phyloP scores from a whole-genome alignment of 2,113 vertebrate species.

The Australoheros scitulus region DNA sequence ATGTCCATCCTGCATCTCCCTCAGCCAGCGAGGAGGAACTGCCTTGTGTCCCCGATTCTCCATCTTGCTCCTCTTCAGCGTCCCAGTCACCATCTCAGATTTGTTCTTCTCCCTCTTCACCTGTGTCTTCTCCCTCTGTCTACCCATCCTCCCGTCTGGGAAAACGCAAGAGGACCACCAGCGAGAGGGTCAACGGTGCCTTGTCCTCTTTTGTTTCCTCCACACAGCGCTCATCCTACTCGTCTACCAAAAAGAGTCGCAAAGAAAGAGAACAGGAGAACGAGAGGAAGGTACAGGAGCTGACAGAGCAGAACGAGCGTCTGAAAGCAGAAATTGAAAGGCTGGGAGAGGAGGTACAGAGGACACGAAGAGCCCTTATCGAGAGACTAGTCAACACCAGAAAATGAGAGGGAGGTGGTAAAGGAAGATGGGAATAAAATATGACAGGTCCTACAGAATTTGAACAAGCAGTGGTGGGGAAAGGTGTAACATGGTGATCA shows the following conservation, averaged over 20 bases:
- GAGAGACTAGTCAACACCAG: conserved; percentile 88
- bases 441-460: conserved; percentile 54
- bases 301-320: conserved; percentile 88
- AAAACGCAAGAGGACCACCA: conserved; percentile 76
- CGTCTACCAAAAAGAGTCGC: conserved; percentile 83
- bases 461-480: conserved; percentile 53
- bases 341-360: conserved; percentile 88
- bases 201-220: conserved; percentile 68
- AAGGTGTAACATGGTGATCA: conserved; percentile 47
- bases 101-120: conserved; percentile 80
- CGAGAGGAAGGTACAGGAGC: conserved; percentile 86
- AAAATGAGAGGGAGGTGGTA: conserved; percentile 64
- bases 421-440: conserved; percentile 29
- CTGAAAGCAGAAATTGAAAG: conserved; percentile 87
- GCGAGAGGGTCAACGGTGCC: conserved; percentile 62
- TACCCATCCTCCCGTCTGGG: conserved; percentile 70
- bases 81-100: conserved; percentile 80
- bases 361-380: conserved; percentile 87
- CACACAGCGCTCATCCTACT: conserved; percentile 63
- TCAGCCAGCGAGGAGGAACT: conserved; percentile 80
- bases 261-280: conserved; percentile 87
- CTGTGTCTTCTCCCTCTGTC: conserved; percentile 68
- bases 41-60: conserved; percentile 78
- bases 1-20: conserved; percentile 71
- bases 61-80: conserved; percentile 80